A percentile compares a stretch with the other conserved stretches of the same genome.
These are phyloP conservation scores for Scolopax bukidnonensis DNA, from an alignment of 2,797 vertebrate genomes.

Conservation along the genomic window DNA sequence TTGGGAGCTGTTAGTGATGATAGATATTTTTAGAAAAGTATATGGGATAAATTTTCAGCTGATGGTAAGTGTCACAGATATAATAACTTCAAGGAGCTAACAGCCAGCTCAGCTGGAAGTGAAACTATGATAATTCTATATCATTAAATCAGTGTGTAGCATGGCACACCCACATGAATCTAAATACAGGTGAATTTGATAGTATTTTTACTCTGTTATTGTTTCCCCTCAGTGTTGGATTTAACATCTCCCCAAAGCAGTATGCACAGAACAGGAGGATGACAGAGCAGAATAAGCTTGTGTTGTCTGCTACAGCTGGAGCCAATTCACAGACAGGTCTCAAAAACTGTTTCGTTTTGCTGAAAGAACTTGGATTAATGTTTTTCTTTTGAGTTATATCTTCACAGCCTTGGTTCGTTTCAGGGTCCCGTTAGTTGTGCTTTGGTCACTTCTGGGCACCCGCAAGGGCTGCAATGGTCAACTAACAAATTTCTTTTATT, in stretches of 20 bases:
- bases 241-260: background rate
- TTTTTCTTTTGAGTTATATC: background rate
- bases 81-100: background rate
- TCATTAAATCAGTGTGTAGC: background rate
- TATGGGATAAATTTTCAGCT: background rate
- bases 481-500: background rate
- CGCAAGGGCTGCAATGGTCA: background rate
- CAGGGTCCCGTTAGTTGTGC: background rate
- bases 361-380: background rate
- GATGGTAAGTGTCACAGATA: background rate
- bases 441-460: background rate
- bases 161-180: fast-evolving
- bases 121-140: background rate
- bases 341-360: background rate
- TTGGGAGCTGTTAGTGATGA: background rate
- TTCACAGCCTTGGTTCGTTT: background rate
- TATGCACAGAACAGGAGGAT: no score
- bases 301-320: background rate
- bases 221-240: background rate
- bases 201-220: background rate
- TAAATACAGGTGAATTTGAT: background rate
- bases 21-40: background rate
- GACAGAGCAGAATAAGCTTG: background rate
- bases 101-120: background rate
- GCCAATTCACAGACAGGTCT: background rate